These are phyloP conservation scores for Drosophila bifasciata DNA, from an alignment of 1,140 invertebrate species.

Conservation along the genomic window DNA sequence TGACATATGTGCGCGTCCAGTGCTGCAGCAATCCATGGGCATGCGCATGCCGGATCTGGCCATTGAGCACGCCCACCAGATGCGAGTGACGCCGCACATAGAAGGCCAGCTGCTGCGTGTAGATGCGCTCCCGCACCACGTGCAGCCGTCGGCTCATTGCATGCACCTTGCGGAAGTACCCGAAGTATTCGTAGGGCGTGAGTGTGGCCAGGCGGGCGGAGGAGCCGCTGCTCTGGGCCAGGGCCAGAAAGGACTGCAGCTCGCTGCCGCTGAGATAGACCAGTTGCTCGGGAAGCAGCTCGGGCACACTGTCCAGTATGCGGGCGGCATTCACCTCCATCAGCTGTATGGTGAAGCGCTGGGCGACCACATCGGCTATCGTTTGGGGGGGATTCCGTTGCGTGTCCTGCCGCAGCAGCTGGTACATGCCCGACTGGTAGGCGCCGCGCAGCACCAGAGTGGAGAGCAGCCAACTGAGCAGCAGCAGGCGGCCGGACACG, in stretches of 20 bases:
- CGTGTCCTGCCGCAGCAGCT: slow-evolving; percentile 66
- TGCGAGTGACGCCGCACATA: slow-evolving; percentile 70
- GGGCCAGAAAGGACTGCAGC: slow-evolving; percentile 51
- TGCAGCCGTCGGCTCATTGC: slow-evolving; percentile 60
- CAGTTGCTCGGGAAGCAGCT: slow-evolving; percentile 41
- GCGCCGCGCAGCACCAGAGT: slow-evolving; percentile 57
- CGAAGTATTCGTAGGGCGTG: slow-evolving; percentile 73
- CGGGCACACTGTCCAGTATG: slow-evolving; percentile 63
- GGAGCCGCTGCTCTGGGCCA: slow-evolving; percentile 54
- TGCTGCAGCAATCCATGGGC: slow-evolving; percentile 64
- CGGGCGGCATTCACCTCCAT: slow-evolving; percentile 52
- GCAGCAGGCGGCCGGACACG: slow-evolving; percentile 31
- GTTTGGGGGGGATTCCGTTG: slow-evolving; percentile 71
- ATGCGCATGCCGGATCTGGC: slow-evolving; percentile 60
- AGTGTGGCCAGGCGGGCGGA: slow-evolving; percentile 52
- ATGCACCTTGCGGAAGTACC: slow-evolving; percentile 72
- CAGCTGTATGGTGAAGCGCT: slow-evolving; percentile 58
- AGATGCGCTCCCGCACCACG: slow-evolving; percentile 66
- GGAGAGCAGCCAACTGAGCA: slow-evolving; percentile 60
- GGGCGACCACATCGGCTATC: slow-evolving; percentile 61
- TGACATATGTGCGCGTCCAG: slow-evolving; percentile 68
- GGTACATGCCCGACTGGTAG: slow-evolving; percentile 77
- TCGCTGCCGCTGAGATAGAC: slow-evolving; percentile 51
- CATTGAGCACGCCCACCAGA: slow-evolving; percentile 60
- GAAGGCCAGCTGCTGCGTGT: slow-evolving; percentile 71